Evolutionary conservation across 2,113 vertebrate species (phyloP).

Genomic region (Odocoileus hemionus): DNA sequence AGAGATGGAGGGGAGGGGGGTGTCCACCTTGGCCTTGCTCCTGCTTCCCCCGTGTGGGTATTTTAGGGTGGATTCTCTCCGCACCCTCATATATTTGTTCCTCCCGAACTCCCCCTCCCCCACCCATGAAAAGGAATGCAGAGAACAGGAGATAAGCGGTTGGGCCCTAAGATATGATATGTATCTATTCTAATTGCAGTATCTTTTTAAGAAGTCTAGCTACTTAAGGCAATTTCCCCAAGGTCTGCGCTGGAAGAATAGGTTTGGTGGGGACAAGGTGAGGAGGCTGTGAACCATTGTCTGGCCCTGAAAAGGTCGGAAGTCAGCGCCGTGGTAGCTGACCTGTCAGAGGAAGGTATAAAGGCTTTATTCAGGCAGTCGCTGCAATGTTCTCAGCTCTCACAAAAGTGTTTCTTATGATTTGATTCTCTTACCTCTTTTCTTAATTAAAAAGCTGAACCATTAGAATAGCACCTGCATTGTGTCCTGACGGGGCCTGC

Average conservation of each 20-base stretch:
- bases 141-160: neutral
- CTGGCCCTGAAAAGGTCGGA: constrained; percentile 85
- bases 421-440: constrained; percentile 87
- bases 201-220: constrained; percentile 75
- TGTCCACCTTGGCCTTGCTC: neutral
- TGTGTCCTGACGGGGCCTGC: constrained; percentile 82
- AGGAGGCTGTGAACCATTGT: constrained; percentile 85
- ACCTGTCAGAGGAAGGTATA: constrained; percentile 85
- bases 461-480: constrained; percentile 94
- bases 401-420: constrained; percentile 88
- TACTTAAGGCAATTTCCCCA: constrained; percentile 79
- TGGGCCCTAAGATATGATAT: neutral
- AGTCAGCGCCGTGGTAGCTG: constrained; percentile 84
- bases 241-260: constrained; percentile 79
- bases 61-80: neutral
- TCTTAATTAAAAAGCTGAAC: constrained; percentile 88
- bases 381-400: constrained; percentile 83
- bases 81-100: neutral
- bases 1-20: neutral
- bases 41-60: neutral
- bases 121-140: neutral
- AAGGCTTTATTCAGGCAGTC: constrained; percentile 85
- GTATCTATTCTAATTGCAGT: constrained; percentile 73
- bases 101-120: neutral
- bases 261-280: constrained; percentile 81